These are phyloP conservation scores for Amiota communis DNA, from an alignment of 2,888 invertebrate species.

Conservation along the genomic window DNA sequence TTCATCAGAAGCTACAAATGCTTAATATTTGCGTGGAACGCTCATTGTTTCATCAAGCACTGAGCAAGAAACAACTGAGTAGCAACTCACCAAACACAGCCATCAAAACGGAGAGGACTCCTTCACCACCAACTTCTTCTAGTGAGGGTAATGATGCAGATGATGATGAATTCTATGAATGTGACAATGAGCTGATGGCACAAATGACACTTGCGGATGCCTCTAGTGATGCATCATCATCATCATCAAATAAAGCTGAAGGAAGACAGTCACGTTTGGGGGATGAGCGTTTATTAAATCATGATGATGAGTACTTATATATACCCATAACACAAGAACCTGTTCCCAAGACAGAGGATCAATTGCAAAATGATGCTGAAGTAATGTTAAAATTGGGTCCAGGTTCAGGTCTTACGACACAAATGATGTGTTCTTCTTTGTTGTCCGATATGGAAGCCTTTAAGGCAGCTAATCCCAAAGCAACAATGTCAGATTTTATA, in stretches of 20 bases:
- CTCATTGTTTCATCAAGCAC: slow-evolving; percentile 64
- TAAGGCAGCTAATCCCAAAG: slow-evolving; percentile 97
- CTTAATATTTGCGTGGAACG: slow-evolving; percentile 85
- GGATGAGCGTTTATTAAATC: slow-evolving; percentile 79
- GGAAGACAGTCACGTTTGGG: slow-evolving; percentile 82
- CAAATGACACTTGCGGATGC: slow-evolving; percentile 2
- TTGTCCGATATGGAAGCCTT: slow-evolving; percentile 99
- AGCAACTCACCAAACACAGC: slow-evolving; percentile 33
- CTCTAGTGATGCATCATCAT: slow-evolving; percentile 22
- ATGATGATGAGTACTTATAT: slow-evolving; percentile 82
- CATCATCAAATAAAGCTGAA: slow-evolving; percentile 74
- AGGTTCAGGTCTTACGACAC: slow-evolving; percentile 88
- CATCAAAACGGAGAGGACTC: background rate
- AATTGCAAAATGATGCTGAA: slow-evolving; percentile 93
- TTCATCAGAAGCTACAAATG: slow-evolving; percentile 96
- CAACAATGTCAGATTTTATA: slow-evolving; percentile 94
- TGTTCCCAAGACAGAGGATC: slow-evolving; percentile 97
- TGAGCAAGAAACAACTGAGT: slow-evolving; percentile 52
- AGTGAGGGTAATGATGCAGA: slow-evolving; percentile 67
- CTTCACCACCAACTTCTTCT: background rate
- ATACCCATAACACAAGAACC: slow-evolving; percentile 92
- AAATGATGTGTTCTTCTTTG: slow-evolving; percentile 94
- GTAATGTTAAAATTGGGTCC: slow-evolving; percentile 90
- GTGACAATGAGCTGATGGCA: slow-evolving; percentile 75
- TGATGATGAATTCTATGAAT: slow-evolving; percentile 87